Base-by-base conservation (phyloP, 1,140 invertebrate species). In the Protaetia brevitarsis region DNA sequence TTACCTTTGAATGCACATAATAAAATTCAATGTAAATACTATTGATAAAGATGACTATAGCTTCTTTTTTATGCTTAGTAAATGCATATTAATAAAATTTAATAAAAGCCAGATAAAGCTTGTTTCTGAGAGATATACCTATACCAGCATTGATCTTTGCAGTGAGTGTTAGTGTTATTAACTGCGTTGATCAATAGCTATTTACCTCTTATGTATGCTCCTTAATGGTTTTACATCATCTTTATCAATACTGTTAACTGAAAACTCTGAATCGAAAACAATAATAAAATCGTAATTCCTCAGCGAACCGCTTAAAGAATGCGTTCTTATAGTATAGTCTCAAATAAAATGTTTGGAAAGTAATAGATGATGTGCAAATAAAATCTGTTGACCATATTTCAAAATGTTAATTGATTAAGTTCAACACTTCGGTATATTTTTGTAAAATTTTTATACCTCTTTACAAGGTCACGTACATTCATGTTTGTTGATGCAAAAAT, bases 381-480 rank as follows among this genome's bases (percentile, higher is more conserved):
- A 51, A 51, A 51, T 51, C 16, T 51, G 41, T 51, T 51, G 19
- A 51, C 26, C 41, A 19, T 23, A 23, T 23, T 8, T 51, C 41
- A 23, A 5, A 51, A 51, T 51, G 16, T 51, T 51, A 51, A 51
- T 51, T 21, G 13, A 51, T 51, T 51, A 51, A 51, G 41, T 51
- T 51, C 26, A 10, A 51, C 16, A 51, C 41, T 51, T 51, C 41
- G 41, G 41, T 51, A 51, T 51, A 51, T 51, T 51, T 51, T 51
- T 51, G 41, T 51, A 51, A 51, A 23, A 51, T 51, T 51, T 51
- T 45, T 45, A 51, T 51, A 51, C 41, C 41, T 51, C 41, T 51
- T 51, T 51, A 51, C 41, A 51, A 51, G 41, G 41, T 51, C 19
- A n/a, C n/a, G n/a, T n/a, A n/a, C n/a, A 21, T 51, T 51, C 41